Evolutionary conservation across 2,888 invertebrate species (phyloP), one percentile per base, ranked within the genome.

Genomic region (Strigamia transsilvanica): DNA sequence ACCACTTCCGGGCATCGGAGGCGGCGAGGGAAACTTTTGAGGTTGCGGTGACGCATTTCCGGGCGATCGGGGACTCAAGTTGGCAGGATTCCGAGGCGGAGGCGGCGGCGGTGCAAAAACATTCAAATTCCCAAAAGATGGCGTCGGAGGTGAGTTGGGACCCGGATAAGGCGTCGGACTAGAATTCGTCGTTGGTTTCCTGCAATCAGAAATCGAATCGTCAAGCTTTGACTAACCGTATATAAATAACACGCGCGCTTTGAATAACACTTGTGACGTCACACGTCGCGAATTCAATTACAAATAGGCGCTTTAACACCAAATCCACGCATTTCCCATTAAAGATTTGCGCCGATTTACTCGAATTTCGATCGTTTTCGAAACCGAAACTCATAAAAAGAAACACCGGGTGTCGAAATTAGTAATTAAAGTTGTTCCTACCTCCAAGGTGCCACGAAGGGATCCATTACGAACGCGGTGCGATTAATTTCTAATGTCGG

Each of bases 361-460:
- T n/a, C n/a, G n/a, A n/a, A n/a, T n/a, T n/a, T n/a, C n/a, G n/a
- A n/a, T n/a, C n/a, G n/a, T n/a, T n/a, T n/a, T n/a, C n/a, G n/a
- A n/a, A 27, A 46, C 10, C n/a, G 27, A 46, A 80, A 27, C 7
- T 7, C 27, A 10, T 2, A 42, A 46, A 34, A 5, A 7, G 3
- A 34, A 56, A 80, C 23, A 61, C n/a, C 46, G 34, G n/a, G 32
- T n/a, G 21, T 18, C 61, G 41, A 34, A 41, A 32, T 34, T 34
- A 61, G 34, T 32, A 32, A 34, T 80, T 46, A 56, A 51, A 18
- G n/a, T 77, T 13, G 10, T 32, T 18, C 81, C 79, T 51, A 82
- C 82, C 82, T 82, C 82, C 82, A 82, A 81, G 82, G 82, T 34
- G 80, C 82, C 12, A 77, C 79, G 34, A 80, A 81, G 42, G 82